Conservation (phyloP, 2,888 invertebrate species). For the Fabriciana adippe region DNA sequence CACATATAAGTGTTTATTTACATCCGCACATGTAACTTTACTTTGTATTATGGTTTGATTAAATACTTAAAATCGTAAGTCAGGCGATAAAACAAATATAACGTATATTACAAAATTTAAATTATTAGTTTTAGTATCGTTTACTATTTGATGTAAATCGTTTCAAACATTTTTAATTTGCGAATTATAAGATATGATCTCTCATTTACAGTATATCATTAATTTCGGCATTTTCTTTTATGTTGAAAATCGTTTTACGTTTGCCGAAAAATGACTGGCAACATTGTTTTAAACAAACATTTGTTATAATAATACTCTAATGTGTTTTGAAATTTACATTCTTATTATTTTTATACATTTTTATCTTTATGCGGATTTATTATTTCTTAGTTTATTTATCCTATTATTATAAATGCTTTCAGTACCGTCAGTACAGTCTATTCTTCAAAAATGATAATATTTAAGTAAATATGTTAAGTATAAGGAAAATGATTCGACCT, state of each 20-base stretch:
- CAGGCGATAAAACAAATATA: background rate
- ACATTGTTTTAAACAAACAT: background rate
- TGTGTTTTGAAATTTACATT: background rate
- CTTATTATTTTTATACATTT: background rate
- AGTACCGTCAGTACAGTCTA: too few relatives aligned
- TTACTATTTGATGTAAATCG: too few relatives aligned
- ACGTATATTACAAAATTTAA: background rate
- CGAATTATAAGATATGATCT: background rate
- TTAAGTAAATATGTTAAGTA: background rate
- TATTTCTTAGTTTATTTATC: too few relatives aligned
- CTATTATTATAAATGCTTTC: too few relatives aligned
- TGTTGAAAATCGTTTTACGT: background rate
- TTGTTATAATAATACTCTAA: background rate
- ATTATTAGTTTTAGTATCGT: too few relatives aligned
- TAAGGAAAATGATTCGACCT: constrained; percentile 9
- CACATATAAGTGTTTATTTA: constrained; percentile 14
- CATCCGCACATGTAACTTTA: background rate
- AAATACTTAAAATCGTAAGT: constrained; percentile 2
- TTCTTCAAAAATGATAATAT: constrained; percentile 3
- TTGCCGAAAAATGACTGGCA: too few relatives aligned
- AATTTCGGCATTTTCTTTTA: background rate
- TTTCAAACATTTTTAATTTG: background rate
- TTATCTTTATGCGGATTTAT: background rate
- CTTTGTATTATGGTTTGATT: background rate
- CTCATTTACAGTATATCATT: background rate